These are phyloP conservation scores for Heliconius hewitsoni DNA, from an alignment of 1,140 invertebrate genomes.

Conservation along the genomic window DNA sequence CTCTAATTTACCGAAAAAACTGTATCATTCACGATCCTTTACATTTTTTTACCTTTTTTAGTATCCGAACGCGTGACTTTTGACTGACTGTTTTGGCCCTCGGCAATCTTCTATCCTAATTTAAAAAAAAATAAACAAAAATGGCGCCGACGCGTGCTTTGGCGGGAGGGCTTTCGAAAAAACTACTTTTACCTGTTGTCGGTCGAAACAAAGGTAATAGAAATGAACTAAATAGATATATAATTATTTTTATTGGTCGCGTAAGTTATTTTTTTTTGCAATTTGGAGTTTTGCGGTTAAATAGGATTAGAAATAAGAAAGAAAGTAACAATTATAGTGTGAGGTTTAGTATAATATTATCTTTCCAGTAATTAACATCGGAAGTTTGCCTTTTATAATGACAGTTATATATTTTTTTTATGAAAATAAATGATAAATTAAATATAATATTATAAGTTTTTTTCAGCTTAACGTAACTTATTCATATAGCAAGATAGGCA, in stretches of 20 bases:
- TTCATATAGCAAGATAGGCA: not conserved
- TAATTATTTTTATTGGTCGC: conserved; percentile 51
- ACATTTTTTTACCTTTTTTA: conserved; percentile 49
- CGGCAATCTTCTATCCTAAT: conserved; percentile 60
- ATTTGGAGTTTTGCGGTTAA: not conserved
- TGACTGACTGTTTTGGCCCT: conserved; percentile 69
- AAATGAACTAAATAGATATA: conserved; percentile 47
- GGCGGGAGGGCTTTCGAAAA: conserved; percentile 57
- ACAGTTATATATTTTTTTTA: not conserved
- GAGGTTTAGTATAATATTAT: not conserved
- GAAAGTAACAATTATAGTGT: conserved; percentile 3
- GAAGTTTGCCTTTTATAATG: not conserved
- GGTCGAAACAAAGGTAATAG: conserved; percentile 57
- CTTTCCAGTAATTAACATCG: not conserved
- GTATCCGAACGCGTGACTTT: conserved; percentile 65
- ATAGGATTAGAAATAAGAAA: not conserved
- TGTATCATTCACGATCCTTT: conserved; percentile 68
- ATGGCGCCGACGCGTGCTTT: conserved; percentile 58
- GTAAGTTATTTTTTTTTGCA: conserved; percentile 22
- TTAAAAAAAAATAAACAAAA: conserved; percentile 60
- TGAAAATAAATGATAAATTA: not conserved
- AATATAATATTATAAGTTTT: not conserved
- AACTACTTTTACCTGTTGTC: conserved; percentile 63
- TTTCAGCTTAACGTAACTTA: not conserved
- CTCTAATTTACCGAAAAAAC: conserved; percentile 73